Conservation (phyloP, 2,113 vertebrate genomes). For the Callorhinus ursinus region DNA sequence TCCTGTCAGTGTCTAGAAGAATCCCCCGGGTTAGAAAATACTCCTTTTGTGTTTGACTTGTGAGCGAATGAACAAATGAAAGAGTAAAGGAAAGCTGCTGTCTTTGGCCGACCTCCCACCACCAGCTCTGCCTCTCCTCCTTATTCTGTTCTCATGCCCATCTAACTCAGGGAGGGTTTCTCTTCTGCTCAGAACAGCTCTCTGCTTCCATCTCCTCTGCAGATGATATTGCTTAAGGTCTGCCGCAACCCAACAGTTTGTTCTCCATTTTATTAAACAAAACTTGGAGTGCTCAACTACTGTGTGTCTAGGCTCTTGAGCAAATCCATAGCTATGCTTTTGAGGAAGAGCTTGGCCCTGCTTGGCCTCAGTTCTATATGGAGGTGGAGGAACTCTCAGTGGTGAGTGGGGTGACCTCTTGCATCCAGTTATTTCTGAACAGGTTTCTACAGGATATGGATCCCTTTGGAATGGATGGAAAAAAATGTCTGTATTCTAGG, state of each 20-base stretch:
- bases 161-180: not conserved
- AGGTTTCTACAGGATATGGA: not conserved
- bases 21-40: not conserved
- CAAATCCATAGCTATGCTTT: conserved; percentile 15
- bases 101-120: not conserved
- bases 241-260: not conserved
- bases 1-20: not conserved
- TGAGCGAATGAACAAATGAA: not conserved
- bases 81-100: not conserved
- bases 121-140: not conserved
- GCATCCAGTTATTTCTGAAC: not conserved
- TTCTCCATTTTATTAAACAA: not conserved
- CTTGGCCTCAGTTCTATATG: not conserved
- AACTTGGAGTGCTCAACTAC: not conserved
- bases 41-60: not conserved
- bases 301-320: not conserved
- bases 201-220: not conserved
- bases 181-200: not conserved
- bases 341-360: not conserved
- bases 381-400: not conserved
- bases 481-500: not conserved
- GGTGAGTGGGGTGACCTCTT: too few species aligned
- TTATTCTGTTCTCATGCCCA: not conserved
- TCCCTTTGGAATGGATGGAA: not conserved
- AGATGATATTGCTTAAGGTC: not conserved